These are phyloP conservation scores for Pomacea maculata DNA, from an alignment of 1,140 invertebrate genomes.

Conservation along the genomic window DNA sequence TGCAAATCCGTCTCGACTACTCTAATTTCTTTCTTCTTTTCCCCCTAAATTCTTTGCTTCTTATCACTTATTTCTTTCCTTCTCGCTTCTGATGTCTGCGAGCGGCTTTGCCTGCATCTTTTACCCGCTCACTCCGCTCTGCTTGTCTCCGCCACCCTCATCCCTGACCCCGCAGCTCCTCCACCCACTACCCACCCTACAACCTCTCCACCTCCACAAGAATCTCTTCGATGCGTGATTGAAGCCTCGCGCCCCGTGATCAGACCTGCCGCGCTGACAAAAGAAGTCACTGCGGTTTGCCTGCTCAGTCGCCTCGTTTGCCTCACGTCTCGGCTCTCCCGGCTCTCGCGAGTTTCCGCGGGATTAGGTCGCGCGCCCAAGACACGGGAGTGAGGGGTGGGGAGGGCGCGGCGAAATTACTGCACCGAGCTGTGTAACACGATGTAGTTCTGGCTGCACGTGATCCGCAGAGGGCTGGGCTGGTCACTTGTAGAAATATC, in stretches of 20 bases:
- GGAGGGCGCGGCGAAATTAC: constrained; percentile 5
- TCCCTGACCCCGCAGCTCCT: background rate
- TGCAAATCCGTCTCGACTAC: background rate
- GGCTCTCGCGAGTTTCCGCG: background rate
- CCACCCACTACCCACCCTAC: constrained; percentile 3
- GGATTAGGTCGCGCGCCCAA: background rate
- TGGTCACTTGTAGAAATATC: no score
- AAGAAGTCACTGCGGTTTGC: no score
- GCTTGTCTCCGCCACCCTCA: background rate
- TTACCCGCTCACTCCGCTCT: background rate
- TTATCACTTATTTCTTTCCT: constrained; percentile 7
- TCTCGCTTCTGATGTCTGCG: background rate
- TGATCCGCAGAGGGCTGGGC: background rate
- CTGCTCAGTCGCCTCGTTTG: constrained; percentile 2
- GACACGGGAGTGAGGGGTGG: constrained; percentile 6
- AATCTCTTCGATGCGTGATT: no score
- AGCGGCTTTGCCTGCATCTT: background rate
- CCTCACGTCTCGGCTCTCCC: constrained; percentile 11
- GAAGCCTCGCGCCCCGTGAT: no score
- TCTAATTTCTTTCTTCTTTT: background rate
- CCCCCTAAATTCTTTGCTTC: background rate
- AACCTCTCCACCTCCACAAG: background rate
- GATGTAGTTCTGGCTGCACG: constrained; percentile 19
- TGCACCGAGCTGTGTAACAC: constrained; percentile 12
- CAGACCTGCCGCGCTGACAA: no score